A percentile compares a stretch with the other conserved stretches of the same genome.
phyloP scores from a whole-genome alignment of 2,113 vertebrate genomes.

The Tylochromis polylepis region DNA sequence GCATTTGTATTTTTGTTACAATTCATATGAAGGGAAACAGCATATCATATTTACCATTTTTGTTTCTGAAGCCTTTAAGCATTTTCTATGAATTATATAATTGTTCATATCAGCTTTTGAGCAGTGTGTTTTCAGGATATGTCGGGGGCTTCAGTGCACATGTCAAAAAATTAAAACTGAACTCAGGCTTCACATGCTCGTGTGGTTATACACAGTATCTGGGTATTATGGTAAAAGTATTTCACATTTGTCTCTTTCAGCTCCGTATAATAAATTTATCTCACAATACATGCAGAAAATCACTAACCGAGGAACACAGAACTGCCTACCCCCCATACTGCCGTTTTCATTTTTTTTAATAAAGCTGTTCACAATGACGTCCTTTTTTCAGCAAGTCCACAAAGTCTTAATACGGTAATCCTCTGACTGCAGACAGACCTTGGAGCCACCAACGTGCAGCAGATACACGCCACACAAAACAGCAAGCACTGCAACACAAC shows the following conservation, averaged over 20 bases:
- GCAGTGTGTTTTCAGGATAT: not conserved
- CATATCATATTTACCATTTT: not conserved
- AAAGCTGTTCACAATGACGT: conserved; percentile 58
- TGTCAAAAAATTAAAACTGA: not conserved
- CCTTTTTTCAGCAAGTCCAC: conserved; percentile 39
- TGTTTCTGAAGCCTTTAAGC: not conserved
- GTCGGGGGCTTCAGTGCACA: not conserved
- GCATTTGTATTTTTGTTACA: not conserved
- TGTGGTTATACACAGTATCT: not conserved
- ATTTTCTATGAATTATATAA: not conserved
- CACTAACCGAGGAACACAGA: not conserved
- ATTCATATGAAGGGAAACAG: not conserved
- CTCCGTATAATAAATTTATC: not conserved
- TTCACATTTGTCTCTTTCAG: not conserved
- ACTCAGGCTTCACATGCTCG: not conserved
- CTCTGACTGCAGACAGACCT: conserved; percentile 46
- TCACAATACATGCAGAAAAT: not conserved
- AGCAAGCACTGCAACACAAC: not conserved
- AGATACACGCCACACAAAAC: not conserved
- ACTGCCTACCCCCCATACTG: not conserved
- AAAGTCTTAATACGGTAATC: conserved; percentile 68
- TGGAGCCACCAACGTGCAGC: conserved; percentile 1
- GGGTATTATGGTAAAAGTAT: not conserved
- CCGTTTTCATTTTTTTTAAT: not conserved
- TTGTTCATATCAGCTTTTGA: not conserved